These are phyloP conservation scores for Anoplopoma fimbria DNA, from an alignment of 2,113 vertebrate genomes.

Conservation along the genomic window DNA sequence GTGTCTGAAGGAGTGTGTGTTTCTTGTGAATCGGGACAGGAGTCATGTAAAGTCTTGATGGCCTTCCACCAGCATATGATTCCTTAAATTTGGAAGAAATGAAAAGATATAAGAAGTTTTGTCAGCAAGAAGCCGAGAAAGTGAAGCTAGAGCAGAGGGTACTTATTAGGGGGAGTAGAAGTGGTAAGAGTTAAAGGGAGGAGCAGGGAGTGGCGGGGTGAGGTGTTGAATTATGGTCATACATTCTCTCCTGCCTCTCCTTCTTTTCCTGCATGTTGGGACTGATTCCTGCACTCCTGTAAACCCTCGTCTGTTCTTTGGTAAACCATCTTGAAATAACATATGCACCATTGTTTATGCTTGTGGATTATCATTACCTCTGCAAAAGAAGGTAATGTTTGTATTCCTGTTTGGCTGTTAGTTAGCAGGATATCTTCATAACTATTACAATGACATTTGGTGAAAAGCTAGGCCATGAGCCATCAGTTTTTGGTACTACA, in stretches of 20 bases:
- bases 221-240: conserved; percentile 48
- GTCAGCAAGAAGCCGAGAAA: conserved; percentile 7
- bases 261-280: conserved; percentile 66
- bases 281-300: conserved; percentile 57
- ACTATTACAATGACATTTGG: background rate
- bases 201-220: conserved; percentile 70
- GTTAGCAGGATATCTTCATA: background rate
- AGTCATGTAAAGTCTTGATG: conserved; percentile 10
- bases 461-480: background rate
- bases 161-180: background rate
- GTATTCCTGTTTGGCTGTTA: background rate
- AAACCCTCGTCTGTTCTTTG: background rate
- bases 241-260: conserved; percentile 42
- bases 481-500: background rate
- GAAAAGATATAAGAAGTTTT: background rate
- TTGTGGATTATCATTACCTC: background rate
- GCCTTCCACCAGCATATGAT: background rate
- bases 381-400: background rate
- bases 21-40: conserved; percentile 29
- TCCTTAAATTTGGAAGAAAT: background rate
- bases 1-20: conserved; percentile 13
- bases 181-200: conserved; percentile 47
- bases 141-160: conserved; percentile 2
- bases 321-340: background rate
- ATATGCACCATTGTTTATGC: background rate